These are phyloP conservation scores for Nannobrachium achirus DNA, from an alignment of 2,113 vertebrate genomes.

Conservation along the genomic window DNA sequence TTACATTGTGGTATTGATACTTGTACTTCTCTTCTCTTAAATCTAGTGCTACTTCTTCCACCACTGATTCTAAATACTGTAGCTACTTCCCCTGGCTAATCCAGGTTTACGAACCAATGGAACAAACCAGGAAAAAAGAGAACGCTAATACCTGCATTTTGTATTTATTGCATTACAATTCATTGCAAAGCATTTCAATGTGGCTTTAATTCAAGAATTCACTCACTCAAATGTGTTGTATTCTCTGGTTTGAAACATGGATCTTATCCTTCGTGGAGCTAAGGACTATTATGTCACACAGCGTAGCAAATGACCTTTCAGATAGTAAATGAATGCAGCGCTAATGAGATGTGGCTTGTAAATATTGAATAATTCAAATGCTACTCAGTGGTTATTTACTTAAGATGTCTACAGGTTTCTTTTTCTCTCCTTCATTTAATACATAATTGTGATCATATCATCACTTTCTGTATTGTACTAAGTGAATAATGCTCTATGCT, in stretches of 20 bases:
- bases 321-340: background rate
- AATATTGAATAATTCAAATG: conserved; percentile 17
- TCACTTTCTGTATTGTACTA: background rate
- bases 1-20: no score
- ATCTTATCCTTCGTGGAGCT: conserved; percentile 2
- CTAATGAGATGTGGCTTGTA: conserved; percentile 10
- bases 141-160: no score
- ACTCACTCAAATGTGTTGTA: background rate
- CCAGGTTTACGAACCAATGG: no score
- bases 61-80: no score
- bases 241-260: conserved; percentile 26
- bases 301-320: conserved; percentile 30
- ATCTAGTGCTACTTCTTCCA: no score
- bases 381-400: conserved; percentile 13
- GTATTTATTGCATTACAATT: background rate
- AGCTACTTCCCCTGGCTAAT: no score
- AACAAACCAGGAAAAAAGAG: no score
- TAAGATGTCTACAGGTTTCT: background rate
- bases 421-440: background rate
- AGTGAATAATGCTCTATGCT: background rate
- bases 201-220: conserved; percentile 16
- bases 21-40: no score
- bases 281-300: conserved; percentile 4
- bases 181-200: background rate
- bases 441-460: background rate